These are phyloP conservation scores for Choreutis nemorana DNA, from an alignment of 2,888 invertebrate genomes.

Conservation along the genomic window DNA sequence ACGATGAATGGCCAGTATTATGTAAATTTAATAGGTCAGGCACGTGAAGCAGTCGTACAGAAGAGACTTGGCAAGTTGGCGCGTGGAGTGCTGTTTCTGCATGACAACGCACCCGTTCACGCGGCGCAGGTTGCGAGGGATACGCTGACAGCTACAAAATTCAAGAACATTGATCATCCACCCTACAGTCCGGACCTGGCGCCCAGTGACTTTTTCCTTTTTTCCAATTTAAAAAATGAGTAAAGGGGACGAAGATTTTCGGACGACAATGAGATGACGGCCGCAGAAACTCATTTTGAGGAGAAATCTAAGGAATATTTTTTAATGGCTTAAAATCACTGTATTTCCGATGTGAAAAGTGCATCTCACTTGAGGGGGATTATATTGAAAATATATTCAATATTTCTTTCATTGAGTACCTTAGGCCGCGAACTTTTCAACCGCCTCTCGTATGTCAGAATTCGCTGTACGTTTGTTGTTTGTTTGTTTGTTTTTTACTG, in stretches of 20 bases:
- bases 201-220: too few relatives aligned
- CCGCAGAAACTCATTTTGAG: too few relatives aligned
- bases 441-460: too few relatives aligned
- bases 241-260: background rate
- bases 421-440: too few relatives aligned
- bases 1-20: too few relatives aligned
- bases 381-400: too few relatives aligned
- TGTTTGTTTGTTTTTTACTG: too few relatives aligned
- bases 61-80: background rate
- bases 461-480: too few relatives aligned
- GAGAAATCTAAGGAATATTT: background rate
- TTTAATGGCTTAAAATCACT: background rate
- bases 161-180: background rate
- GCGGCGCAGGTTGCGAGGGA: background rate
- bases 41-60: background rate
- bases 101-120: background rate
- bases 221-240: background rate
- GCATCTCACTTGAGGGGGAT: too few relatives aligned
- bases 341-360: background rate
- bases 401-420: too few relatives aligned
- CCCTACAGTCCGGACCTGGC: background rate
- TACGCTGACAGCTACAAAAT: background rate
- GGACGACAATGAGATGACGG: background rate
- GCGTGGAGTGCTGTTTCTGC: background rate
- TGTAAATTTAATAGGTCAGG: background rate